Conservation (phyloP, 2,797 vertebrate genomes). For the Myripristis murdjan region DNA sequence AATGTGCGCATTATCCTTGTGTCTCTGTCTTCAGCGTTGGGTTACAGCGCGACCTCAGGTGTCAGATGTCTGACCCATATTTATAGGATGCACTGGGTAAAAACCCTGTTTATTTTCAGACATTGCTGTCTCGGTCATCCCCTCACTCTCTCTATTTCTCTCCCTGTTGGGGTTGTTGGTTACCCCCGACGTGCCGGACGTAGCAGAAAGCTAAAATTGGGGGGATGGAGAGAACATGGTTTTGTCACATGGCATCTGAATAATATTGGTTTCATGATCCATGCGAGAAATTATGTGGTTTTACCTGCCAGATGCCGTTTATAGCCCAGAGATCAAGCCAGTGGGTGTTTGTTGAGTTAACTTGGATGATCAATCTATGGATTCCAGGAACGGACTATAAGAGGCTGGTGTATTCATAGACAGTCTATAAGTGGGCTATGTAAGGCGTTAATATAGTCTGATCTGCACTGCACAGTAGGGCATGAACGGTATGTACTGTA, state of each 20-base stretch:
- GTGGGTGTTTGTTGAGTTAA: slow-evolving; percentile 13
- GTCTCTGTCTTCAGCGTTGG: slow-evolving; percentile 60
- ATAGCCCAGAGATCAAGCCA: background rate
- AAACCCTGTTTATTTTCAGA: slow-evolving; percentile 68
- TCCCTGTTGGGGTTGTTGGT: slow-evolving; percentile 56
- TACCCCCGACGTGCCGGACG: slow-evolving; percentile 69
- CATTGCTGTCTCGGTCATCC: slow-evolving; percentile 27
- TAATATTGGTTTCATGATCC: slow-evolving; percentile 35
- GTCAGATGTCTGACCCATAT: slow-evolving; percentile 69
- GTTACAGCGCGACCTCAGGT: slow-evolving; percentile 62
- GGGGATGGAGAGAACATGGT: slow-evolving; percentile 60
- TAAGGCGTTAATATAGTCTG: slow-evolving; percentile 1
- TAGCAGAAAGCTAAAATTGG: slow-evolving; percentile 80
- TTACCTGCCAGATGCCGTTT: background rate
- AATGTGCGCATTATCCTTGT: slow-evolving; percentile 63
- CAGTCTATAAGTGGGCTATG: slow-evolving; percentile 18
- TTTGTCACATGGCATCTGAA: slow-evolving; percentile 65
- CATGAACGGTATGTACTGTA: slow-evolving; percentile 30
- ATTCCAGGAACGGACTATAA: slow-evolving; percentile 9
- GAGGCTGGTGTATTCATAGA: slow-evolving; percentile 21
- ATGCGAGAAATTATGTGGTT: slow-evolving; percentile 27
- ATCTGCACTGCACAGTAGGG: slow-evolving; percentile 11
- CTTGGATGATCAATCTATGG: background rate
- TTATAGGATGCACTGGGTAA: slow-evolving; percentile 60
- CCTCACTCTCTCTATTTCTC: slow-evolving; percentile 31